Evolutionary conservation across 2,113 vertebrate genomes (phyloP).

Genomic region (Strix aluco): DNA sequence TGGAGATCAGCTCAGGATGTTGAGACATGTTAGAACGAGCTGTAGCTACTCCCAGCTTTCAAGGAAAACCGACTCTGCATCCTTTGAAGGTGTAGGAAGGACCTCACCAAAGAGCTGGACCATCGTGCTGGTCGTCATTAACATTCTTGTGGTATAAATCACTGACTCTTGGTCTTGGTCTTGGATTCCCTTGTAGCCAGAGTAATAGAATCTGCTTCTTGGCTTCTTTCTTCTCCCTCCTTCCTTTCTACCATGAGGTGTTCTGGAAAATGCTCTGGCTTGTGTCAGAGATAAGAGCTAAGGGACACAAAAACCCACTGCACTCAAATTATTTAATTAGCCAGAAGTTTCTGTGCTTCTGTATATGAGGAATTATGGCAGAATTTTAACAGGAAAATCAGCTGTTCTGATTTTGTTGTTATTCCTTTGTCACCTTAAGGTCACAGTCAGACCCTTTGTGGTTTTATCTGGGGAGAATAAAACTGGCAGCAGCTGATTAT

Average conservation of each 20-base stretch:
- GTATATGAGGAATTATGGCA: not conserved
- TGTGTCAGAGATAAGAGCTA: not conserved
- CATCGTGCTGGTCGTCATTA: not conserved
- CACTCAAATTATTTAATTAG: not conserved
- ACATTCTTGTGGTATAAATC: conserved; percentile 51
- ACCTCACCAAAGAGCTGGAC: conserved; percentile 2
- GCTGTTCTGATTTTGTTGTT: not conserved
- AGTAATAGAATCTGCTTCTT: conserved; percentile 26
- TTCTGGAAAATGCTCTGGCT: conserved; percentile 32
- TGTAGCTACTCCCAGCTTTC: not conserved
- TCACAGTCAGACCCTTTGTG: not conserved
- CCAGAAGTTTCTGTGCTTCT: not conserved
- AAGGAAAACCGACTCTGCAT: not conserved
- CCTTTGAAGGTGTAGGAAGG: conserved; percentile 9
- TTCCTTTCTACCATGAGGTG: not conserved
- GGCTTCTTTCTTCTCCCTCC: not conserved
- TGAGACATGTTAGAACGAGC: not conserved
- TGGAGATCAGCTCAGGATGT: not conserved
- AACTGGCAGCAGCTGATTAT: not conserved
- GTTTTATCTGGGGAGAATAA: not conserved
- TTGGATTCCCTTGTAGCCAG: conserved; percentile 6
- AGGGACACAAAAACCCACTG: not conserved
- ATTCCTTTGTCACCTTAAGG: not conserved
- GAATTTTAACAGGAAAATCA: not conserved
- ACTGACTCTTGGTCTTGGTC: not conserved